Base-by-base conservation (phyloP, 2,888 invertebrate genomes). In the Himalopsyche japonica region DNA sequence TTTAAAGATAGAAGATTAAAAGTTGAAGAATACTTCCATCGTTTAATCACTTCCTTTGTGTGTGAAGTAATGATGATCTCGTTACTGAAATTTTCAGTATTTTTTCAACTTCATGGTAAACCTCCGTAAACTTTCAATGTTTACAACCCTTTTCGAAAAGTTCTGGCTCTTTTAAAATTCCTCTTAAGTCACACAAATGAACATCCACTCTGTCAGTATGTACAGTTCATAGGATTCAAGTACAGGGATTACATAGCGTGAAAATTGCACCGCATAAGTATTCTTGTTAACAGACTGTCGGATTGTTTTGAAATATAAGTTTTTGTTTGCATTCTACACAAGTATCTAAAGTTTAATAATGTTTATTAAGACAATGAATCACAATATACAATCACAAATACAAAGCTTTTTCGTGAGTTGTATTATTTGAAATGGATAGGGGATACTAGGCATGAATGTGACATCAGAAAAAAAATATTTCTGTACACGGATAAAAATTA, bases 291-390 rank as follows among this genome's bases (percentile, higher is more conserved):
- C 70, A 70, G 70, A 27, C 70, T 70, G 70, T 27, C 27, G 27
- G 12, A 30, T 70, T 70, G 70, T 70, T 27, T 70, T 12, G 15
- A 15, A 70, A 15, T 27, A 30, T 2, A 82, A 76, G 80, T 84
- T 84, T 84, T 82, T 76, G 80, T 82, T 82, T 20, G 34, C 85
- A 83, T 83, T 77, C 34, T 80, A 48, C 79, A 34, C 79, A 48
- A 32, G 81, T 83, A 80, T 83, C 48, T 79, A 83, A 76, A 81
- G 49, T 81, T 82, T 83, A 85, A 85, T 85, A 83, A 85, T 78
- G 78, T 49, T 85, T 79, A 80, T 85, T 85, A 81, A 83, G 76
- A 84, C 80, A 80, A 82, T 82, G 82, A 79, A 79, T 79, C 78
- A 82, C 37, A n/a, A n/a, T 76, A 70, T 30, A n/a, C 15, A 48